A percentile compares a stretch with the other conserved stretches of the same genome.
Evolutionary conservation across 2,888 invertebrate genomes (phyloP).

Genomic region (Harpalus rufipes): DNA sequence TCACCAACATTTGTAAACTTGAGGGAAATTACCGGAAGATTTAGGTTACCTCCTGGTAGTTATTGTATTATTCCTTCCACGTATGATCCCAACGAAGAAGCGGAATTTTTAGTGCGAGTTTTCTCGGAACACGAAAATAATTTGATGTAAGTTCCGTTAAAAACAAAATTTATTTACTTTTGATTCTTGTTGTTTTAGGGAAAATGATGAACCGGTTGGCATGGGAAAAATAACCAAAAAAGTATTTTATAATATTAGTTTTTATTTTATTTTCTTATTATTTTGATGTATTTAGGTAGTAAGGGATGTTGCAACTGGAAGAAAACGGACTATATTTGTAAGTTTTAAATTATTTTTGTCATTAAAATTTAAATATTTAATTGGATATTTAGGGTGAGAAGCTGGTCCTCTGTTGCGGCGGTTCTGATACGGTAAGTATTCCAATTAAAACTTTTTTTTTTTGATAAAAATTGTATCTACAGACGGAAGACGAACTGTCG

Average conservation of each 20-base stretch:
- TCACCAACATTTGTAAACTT: constrained; percentile 97
- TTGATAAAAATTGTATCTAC: not conserved
- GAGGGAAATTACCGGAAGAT: constrained; percentile 94
- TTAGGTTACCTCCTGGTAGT: constrained; percentile 94
- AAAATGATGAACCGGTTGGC: constrained; percentile 93
- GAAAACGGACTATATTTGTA: too few relatives aligned
- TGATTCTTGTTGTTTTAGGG: constrained; percentile 81
- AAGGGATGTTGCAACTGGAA: too few relatives aligned
- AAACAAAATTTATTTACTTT: too few relatives aligned
- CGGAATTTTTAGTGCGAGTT: constrained; percentile 95
- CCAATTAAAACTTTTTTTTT: too few relatives aligned
- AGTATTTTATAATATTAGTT: constrained; percentile 77
- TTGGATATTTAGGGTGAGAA: too few relatives aligned
- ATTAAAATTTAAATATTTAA: too few relatives aligned
- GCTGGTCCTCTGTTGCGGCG: too few relatives aligned
- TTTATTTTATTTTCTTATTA: too few relatives aligned
- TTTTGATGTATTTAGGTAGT: too few relatives aligned
- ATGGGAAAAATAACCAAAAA: constrained; percentile 87
- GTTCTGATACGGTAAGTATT: too few relatives aligned
- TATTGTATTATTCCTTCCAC: constrained; percentile 98
- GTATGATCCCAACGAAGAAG: constrained; percentile 97
- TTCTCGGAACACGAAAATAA: constrained; percentile 95
- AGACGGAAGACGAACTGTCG: constrained; percentile 71
- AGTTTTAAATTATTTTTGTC: too few relatives aligned
- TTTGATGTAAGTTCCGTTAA: constrained; percentile 85